Evolutionary conservation across 2,797 vertebrate genomes (phyloP), one percentile per base, ranked within the genome.

Genomic region (Triplophysa bombifrons): DNA sequence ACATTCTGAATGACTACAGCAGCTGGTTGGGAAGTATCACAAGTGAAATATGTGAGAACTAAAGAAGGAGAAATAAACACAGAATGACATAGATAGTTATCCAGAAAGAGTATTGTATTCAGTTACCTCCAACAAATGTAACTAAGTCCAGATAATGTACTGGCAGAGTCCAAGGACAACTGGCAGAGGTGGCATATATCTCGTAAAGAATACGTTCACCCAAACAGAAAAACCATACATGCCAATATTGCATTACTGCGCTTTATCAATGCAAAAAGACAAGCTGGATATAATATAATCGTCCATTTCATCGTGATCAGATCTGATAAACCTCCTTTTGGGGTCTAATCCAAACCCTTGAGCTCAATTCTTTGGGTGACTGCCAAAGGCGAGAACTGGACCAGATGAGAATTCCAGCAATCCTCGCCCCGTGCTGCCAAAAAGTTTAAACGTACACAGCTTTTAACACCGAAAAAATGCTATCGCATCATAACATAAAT

Each of bases 341-440:
- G 72, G 56, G 34, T 55, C 69, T 72, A 69, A 72, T 72, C 76
- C 74, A 81, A 74, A 76, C 58, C 68, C 69, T 77, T 81, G 60
- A 75, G 74, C 70, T 66, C 67, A 80, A 73, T 46, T 80, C 50
- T 44, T 67, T 80, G 67, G 72, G 75, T 16, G 22, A 41, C 70
- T 38, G 76, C 82, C 82, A 79, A 66, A 1, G 55, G 25, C 48
- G 34, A 44, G 69, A 80, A 80, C 63, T 20, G 53, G 55, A 74
- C 74, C 82, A 83, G 78, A 82, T 27, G 65, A 82, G 69, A 73
- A 78, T 72, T 81, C 79, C 79, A 78, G 71, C 81, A 65, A 76
- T 67, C 76, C 38, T 72, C 20, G 27, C 44, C 46, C 12, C 48
- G 53, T 65, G 30, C 51, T 82, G 85, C 81, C 83, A 83, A 68